A percentile compares a stretch with the other conserved stretches of the same genome.
Evolutionary conservation across 2,888 invertebrate genomes (phyloP).

Genomic region (Aphodius granarius): DNA sequence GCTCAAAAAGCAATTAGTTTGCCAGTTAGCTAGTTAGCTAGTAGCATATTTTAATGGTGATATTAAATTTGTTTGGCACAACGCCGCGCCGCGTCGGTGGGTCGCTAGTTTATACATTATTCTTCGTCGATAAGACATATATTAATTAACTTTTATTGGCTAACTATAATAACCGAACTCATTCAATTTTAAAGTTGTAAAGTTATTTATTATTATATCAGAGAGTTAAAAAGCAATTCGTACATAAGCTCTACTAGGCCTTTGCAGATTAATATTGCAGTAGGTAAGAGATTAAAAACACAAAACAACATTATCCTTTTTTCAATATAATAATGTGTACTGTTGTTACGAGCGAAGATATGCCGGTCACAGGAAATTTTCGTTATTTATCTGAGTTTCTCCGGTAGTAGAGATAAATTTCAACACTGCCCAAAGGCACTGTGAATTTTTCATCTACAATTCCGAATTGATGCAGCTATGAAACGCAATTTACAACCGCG

Average conservation of each 20-base stretch:
- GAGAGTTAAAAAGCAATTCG: too few species aligned
- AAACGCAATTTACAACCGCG: not conserved
- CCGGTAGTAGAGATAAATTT: not conserved
- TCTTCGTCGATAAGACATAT: not conserved
- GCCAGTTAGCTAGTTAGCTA: not conserved
- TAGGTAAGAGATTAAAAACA: too few species aligned
- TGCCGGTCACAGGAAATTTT: not conserved
- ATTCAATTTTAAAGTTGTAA: too few species aligned
- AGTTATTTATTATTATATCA: too few species aligned
- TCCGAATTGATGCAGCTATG: slow-evolving; percentile 3
- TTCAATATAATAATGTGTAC: too few species aligned
- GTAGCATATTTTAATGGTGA: not conserved
- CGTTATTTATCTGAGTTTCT: not conserved
- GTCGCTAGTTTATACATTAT: not conserved
- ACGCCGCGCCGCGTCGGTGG: too few species aligned
- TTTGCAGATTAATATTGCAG: too few species aligned
- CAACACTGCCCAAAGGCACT: not conserved
- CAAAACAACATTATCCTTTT: too few species aligned
- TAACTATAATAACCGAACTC: not conserved
- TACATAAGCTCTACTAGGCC: too few species aligned
- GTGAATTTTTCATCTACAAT: slow-evolving; percentile 10
- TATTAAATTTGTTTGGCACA: not conserved
- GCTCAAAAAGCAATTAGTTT: not conserved
- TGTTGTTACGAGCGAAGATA: not conserved
- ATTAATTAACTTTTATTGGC: not conserved